Conservation (phyloP, 2,797 vertebrate genomes). For the Pampus argenteus region DNA sequence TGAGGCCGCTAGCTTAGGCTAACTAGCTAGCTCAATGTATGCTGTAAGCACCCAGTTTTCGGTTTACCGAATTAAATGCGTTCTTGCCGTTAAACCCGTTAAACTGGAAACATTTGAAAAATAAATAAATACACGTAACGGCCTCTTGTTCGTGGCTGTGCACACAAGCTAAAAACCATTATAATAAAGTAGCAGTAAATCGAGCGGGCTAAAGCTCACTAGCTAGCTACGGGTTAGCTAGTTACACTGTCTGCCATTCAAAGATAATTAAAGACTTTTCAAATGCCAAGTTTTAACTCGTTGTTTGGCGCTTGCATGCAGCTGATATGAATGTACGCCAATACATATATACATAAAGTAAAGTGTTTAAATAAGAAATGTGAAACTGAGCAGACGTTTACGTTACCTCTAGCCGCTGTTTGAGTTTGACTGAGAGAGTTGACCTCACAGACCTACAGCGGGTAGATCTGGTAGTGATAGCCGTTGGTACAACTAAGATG, state of each 20-base stretch:
- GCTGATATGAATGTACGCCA: rapidly evolving
- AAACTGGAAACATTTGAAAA: rapidly evolving
- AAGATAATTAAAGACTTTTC: conserved; percentile 47
- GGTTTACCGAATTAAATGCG: rapidly evolving
- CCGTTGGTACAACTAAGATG: conserved; percentile 73
- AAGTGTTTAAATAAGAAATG: not conserved
- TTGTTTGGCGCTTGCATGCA: not conserved
- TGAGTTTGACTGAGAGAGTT: conserved; percentile 76
- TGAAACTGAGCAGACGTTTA: conserved; percentile 8
- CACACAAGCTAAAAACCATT: not conserved
- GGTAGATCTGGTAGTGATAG: conserved; percentile 60
- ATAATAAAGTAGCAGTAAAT: not conserved
- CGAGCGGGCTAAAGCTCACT: conserved; percentile 59
- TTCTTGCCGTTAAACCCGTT: rapidly evolving
- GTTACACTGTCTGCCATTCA: conserved; percentile 72
- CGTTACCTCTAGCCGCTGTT: conserved; percentile 74
- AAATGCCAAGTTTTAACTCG: conserved; percentile 21
- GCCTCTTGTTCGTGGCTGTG: rapidly evolving
- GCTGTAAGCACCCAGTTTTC: not conserved
- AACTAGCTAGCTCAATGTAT: conserved; percentile 68
- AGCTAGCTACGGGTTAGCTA: conserved; percentile 43
- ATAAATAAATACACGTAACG: rapidly evolving
- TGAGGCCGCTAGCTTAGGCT: conserved; percentile 70
- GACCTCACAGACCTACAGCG: conserved; percentile 70
- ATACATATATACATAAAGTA: rapidly evolving